Base-by-base conservation (phyloP, 2,888 invertebrate species). In the Pollenia angustigena region DNA sequence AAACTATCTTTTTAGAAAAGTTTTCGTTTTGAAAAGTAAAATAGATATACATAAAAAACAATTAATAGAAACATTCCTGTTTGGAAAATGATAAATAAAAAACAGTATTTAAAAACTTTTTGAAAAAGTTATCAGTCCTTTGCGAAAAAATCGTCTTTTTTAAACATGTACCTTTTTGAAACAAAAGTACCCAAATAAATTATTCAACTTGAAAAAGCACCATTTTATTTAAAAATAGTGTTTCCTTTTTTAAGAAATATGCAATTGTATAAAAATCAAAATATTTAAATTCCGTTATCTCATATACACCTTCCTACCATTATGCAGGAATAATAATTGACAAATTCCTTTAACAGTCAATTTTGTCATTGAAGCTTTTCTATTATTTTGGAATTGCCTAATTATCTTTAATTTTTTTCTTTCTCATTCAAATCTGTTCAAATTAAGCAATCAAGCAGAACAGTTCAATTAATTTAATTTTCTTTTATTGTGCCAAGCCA, bases 381-480 rank as follows among this genome's bases (percentile, higher is more conserved):
- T 66, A 16, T 62, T 71, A 54, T 72, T 66, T 18, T 23, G 76
- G 69, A 50, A 76, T 62, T 66, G 64, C 79, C 79, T 79, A 79
- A 84, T 84, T 68, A 84, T 74, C 79, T 72, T 3, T 50, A 44
- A 16, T 42, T 68, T 32, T 82, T 54, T 62, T 56, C n/a, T 14
- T 0, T 12, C 6, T 32, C 8, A 58, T 54, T 60, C 3, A 58
- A 76, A 68, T 76, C 80, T 66, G 64, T 87, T 83, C 60, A 81
- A 86, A 83, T 72, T 78, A 76, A 78, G 46, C 48, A 84, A 72
- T 76, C 72, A 78, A 71, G 72, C 72, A 66, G 81, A 84, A 72
- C 80, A 78, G 74, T 78, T 78, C 72, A 87, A 81, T 87, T 84
- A 74, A 66, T 72, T 78, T 56, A 9, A 44, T 71, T 69, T 72